A percentile compares a stretch with the other conserved stretches of the same genome.
These are phyloP conservation scores for Cheilinus undulatus DNA, from an alignment of 2,113 vertebrate genomes.

Conservation along the genomic window DNA sequence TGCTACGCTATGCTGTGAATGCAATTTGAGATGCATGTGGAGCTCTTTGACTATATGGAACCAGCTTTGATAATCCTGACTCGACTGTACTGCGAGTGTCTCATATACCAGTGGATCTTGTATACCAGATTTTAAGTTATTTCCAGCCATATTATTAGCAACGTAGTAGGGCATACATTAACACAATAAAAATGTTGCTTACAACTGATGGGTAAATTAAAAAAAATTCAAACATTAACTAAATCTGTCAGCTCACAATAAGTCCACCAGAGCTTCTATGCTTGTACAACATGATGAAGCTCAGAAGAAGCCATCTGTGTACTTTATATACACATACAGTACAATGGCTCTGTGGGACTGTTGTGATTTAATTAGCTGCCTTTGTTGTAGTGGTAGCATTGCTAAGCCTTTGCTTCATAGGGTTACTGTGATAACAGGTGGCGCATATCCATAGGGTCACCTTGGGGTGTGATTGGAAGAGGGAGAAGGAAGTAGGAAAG, in stretches of 20 bases:
- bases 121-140: too few species aligned
- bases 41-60: too few species aligned
- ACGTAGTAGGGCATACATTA: neutral
- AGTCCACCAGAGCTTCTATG: slow-evolving; percentile 10
- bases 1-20: too few species aligned
- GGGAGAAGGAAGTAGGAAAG: slow-evolving; percentile 14
- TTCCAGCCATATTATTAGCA: neutral
- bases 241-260: slow-evolving; percentile 28
- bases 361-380: slow-evolving; percentile 45
- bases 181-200: neutral
- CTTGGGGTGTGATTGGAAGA: slow-evolving; percentile 58
- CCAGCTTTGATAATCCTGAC: too few species aligned
- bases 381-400: slow-evolving; percentile 30
- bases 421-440: slow-evolving; percentile 42
- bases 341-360: slow-evolving; percentile 29
- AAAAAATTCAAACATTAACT: neutral
- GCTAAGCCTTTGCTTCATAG: slow-evolving; percentile 2
- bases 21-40: too few species aligned
- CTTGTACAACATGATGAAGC: slow-evolving; percentile 2
- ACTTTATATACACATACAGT: slow-evolving; percentile 10
- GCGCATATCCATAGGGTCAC: slow-evolving; percentile 65
- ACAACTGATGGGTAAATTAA: slow-evolving; percentile 7
- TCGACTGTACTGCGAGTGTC: too few species aligned
- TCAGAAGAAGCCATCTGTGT: slow-evolving; percentile 33
- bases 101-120: too few species aligned